Conservation (phyloP, 2,797 vertebrate genomes). For the Rhynchotus rufescens region DNA sequence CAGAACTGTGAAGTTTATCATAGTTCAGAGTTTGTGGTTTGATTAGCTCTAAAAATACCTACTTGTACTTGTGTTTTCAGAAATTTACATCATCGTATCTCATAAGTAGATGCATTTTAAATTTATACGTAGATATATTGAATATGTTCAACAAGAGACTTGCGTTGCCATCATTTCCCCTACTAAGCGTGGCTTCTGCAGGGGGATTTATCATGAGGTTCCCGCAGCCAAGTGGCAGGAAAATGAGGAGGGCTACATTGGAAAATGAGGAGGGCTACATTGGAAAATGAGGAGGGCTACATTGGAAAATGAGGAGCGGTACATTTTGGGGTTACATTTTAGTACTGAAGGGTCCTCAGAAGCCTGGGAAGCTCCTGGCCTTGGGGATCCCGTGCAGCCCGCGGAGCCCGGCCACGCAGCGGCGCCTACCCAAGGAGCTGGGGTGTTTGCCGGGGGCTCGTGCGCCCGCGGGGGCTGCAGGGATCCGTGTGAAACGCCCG, state of each 20-base stretch:
- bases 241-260: too few species aligned
- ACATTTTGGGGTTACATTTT: background rate
- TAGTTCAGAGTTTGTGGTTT: background rate
- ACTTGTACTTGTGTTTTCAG: background rate
- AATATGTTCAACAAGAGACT: background rate
- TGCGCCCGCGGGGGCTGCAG: too few species aligned
- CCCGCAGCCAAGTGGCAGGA: too few species aligned
- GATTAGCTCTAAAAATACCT: background rate
- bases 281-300: background rate
- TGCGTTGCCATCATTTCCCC: background rate
- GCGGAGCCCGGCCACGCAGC: too few species aligned
- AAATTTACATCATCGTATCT: background rate
- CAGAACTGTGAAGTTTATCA: background rate
- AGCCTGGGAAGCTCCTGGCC: background rate
- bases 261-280: too few species aligned
- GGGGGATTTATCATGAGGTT: too few species aligned
- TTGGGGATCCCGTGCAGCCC: background rate
- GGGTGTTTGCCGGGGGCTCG: too few species aligned
- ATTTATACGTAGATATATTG: fast-evolving
- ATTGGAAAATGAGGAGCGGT: background rate
- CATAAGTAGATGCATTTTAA: background rate
- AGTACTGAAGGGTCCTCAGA: background rate
- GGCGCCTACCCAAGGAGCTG: too few species aligned
- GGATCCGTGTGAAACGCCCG: too few species aligned
- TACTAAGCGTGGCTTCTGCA: background rate